Conservation (phyloP, 2,888 invertebrate species). For the Caenorhabditis angaria region DNA sequence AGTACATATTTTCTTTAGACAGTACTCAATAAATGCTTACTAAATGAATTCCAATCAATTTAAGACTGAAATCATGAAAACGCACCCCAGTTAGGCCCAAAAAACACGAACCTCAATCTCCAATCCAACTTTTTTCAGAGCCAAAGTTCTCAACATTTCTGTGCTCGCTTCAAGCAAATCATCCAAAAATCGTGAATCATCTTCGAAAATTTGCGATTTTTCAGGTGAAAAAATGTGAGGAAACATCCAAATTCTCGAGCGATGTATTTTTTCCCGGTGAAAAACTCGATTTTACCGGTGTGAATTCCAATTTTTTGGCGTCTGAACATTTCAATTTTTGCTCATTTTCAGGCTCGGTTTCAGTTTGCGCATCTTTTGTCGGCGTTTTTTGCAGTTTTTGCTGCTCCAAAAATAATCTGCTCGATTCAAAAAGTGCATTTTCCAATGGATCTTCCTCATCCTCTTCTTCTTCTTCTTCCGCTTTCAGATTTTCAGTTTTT, state of each 20-base stretch:
- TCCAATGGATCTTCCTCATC: conserved; percentile 32
- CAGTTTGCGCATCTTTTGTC: conserved; percentile 6
- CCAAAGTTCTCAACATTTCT: conserved; percentile 6
- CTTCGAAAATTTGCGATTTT: neutral
- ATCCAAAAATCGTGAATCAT: conserved; percentile 8
- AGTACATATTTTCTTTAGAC: no score
- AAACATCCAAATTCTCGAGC: no score
- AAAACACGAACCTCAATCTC: neutral
- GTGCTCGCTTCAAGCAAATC: conserved; percentile 16
- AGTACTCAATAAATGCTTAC: no score
- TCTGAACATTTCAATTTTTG: no score
- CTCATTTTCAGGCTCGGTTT: neutral
- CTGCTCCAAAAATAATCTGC: neutral
- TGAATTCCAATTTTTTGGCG: no score
- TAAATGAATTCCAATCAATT: no score
- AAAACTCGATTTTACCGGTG: no score
- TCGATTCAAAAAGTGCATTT: conserved; percentile 27
- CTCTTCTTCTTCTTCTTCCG: conserved; percentile 19
- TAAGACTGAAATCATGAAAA: no score
- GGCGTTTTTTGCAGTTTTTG: neutral
- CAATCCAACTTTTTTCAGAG: conserved; percentile 12
- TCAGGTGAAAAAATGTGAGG: neutral
- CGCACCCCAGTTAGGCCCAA: no score
- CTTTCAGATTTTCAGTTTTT: neutral
- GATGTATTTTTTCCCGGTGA: neutral